Evolutionary conservation across 2,888 invertebrate species (phyloP), one percentile per base, ranked within the genome.

Genomic region (Lumbricus terrestris): DNA sequence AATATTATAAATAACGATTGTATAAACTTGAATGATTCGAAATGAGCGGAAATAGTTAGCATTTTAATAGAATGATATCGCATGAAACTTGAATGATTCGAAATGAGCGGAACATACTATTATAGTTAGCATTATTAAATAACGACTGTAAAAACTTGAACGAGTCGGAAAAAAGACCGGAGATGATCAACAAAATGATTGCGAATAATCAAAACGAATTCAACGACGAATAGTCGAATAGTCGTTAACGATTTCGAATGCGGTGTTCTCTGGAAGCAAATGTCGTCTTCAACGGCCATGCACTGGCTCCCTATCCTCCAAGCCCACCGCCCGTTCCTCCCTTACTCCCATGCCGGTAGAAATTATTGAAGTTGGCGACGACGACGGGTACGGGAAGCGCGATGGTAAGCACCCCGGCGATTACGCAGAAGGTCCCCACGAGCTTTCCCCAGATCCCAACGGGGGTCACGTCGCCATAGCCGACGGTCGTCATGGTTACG

Each of bases 401-500:
- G 38, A 93, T 93, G 35, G 93, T 93, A 82, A 93, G 91, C 33
- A 93, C 93, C 37, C 93, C 92, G 33, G 92, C 93, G 47, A 93
- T 91, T 54, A 93, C 93, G 91, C 93, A 93, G 85, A 93, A 90
- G 16, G 93, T 92, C 18, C 93, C 93, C 34, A 93, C 93, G 89
- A 93, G 82, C 88, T 93, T 93, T 40, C 93, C 93, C 92, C 92
- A 92, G 34, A 92, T 92, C 23, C 93, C 93, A 15, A 93, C 92
- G 8, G 93, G 93, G 34, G 92, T 92, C 47, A 93, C 93, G 91
- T 93, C 93, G 82, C 93, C 93, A 89, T 93, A 93, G 47, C 93
- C 93, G 20, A 93, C 93, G 37, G 93, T 93, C 69, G 93, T 93
- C 92, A 93, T 93, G 90, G 94, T 94, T 34, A 95, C 94, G 37